Evolutionary conservation across 1,140 invertebrate genomes (phyloP).

Genomic region (Drosophila insularis): DNA sequence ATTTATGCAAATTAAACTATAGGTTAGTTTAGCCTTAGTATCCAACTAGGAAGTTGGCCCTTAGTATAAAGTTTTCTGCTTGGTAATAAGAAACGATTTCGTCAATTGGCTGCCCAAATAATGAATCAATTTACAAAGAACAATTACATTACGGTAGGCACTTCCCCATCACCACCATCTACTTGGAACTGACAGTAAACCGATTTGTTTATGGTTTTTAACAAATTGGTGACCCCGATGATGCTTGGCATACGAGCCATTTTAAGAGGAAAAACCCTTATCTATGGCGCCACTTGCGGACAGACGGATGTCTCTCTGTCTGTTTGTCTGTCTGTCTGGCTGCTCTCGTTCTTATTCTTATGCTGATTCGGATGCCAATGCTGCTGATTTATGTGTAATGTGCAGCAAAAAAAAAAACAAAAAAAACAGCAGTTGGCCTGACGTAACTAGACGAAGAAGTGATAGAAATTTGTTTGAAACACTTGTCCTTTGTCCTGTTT

Average conservation of each 20-base stretch:
- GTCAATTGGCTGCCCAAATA: neutral
- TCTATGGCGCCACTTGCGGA: slow-evolving; percentile 12
- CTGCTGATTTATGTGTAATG: slow-evolving; percentile 57
- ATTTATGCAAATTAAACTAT: neutral
- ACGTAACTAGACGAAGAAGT: slow-evolving; percentile 18
- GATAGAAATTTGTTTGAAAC: slow-evolving; percentile 58
- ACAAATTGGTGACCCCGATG: slow-evolving; percentile 6
- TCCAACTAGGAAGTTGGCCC: no score
- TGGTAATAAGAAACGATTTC: no score
- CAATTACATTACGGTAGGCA: neutral
- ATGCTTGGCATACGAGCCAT: neutral
- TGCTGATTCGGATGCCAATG: slow-evolving; percentile 2
- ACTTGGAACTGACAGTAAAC: neutral
- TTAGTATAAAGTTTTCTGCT: no score
- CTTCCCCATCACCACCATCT: neutral
- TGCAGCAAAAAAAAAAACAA: slow-evolving; percentile 15
- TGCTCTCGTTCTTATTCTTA: neutral
- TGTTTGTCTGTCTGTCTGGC: neutral
- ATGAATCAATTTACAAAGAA: neutral
- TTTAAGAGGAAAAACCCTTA: slow-evolving; percentile 15
- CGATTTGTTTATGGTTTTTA: slow-evolving; percentile 13
- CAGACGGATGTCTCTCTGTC: slow-evolving; percentile 2
- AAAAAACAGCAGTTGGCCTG: slow-evolving; percentile 67
- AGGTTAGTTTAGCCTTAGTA: neutral
- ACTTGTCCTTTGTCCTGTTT: slow-evolving; percentile 24